These are phyloP conservation scores for Callosobruchus maculatus DNA, from an alignment of 2,888 invertebrate species.

Conservation along the genomic window DNA sequence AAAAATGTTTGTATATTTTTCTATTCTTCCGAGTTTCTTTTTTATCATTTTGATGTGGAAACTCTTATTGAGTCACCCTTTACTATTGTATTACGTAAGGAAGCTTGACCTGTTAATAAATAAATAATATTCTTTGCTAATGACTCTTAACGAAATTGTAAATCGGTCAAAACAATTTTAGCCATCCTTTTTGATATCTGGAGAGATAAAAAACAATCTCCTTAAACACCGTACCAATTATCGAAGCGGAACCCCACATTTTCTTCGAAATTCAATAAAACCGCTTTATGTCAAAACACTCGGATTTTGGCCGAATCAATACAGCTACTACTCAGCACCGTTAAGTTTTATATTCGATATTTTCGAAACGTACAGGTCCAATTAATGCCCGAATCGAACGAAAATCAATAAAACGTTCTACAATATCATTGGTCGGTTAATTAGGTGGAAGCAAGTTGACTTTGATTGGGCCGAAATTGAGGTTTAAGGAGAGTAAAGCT, in stretches of 20 bases:
- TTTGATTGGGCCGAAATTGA: neutral
- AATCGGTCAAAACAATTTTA: no score
- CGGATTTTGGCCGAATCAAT: neutral
- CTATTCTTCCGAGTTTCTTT: no score
- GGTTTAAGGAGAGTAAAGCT: neutral
- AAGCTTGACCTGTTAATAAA: no score
- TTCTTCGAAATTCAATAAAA: neutral
- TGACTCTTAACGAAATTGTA: no score
- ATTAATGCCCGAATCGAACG: neutral
- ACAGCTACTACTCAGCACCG: neutral
- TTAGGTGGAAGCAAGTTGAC: neutral
- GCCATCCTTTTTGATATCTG: no score
- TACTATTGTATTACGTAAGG: no score
- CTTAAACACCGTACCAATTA: neutral
- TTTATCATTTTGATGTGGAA: no score
- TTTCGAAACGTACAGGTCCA: neutral
- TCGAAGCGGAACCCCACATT: neutral
- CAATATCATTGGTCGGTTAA: neutral
- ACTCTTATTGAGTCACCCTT: no score
- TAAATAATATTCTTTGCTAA: no score
- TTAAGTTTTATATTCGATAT: neutral
- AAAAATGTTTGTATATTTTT: no score
- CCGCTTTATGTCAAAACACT: neutral
- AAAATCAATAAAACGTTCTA: neutral
- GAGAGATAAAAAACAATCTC: no score